Conservation (phyloP, 2,888 invertebrate species). For the Pegoplata infirma region DNA sequence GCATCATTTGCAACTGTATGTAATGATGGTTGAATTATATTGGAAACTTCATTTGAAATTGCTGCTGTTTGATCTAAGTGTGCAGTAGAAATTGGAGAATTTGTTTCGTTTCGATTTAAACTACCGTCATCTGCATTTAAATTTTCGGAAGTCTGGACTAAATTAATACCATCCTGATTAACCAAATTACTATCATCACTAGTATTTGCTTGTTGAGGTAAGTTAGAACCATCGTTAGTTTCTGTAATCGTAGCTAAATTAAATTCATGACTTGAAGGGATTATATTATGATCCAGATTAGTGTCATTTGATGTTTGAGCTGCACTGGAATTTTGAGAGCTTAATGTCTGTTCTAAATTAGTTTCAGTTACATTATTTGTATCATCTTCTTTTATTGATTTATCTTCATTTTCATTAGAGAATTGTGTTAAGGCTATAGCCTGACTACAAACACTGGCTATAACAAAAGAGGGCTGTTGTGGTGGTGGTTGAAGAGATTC, state of each 20-base stretch:
- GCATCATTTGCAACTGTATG: neutral
- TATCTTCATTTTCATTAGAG: neutral
- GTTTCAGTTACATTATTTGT: neutral
- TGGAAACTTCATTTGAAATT: neutral
- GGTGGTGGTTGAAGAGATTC: constrained; percentile 3
- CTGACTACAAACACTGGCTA: constrained; percentile 70
- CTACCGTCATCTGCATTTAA: too few relatives aligned
- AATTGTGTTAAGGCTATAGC: constrained; percentile 22
- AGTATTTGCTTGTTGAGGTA: neutral
- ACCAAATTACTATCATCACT: neutral
- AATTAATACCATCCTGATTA: neutral
- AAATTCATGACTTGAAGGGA: too few relatives aligned
- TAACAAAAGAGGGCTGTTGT: constrained; percentile 64
- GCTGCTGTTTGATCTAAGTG: too few relatives aligned
- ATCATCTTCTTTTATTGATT: neutral
- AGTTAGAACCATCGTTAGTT: neutral
- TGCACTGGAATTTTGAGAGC: neutral
- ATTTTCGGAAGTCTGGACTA: too few relatives aligned
- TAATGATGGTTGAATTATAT: neutral
- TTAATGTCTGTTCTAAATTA: neutral
- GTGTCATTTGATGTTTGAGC: neutral
- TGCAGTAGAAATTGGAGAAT: too few relatives aligned
- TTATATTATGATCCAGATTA: neutral
- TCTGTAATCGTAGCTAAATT: too few relatives aligned
- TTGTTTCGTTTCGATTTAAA: too few relatives aligned